Conservation (phyloP, 2,113 vertebrate genomes). For the Morone saxatilis region DNA sequence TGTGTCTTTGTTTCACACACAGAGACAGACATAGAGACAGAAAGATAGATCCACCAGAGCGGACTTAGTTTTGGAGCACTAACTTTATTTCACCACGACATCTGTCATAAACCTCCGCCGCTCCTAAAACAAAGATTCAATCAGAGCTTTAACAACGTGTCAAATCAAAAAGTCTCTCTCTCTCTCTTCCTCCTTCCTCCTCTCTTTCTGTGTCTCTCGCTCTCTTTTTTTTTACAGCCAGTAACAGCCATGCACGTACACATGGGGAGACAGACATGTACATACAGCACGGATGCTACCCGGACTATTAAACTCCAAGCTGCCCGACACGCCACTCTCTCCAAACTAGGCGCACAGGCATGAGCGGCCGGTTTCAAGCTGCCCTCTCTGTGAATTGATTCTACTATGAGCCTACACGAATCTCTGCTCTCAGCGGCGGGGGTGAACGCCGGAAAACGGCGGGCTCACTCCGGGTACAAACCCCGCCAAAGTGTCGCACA, state of each 20-base stretch:
- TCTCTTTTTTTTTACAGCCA: conserved; percentile 34
- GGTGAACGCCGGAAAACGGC: conserved; percentile 28
- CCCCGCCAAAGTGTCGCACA: neutral
- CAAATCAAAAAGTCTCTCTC: conserved; percentile 61
- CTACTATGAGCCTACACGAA: conserved; percentile 88
- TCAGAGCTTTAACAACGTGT: conserved; percentile 46
- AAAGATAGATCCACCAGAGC: conserved; percentile 35
- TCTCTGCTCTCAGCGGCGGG: conserved; percentile 64
- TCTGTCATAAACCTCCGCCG: conserved; percentile 63
- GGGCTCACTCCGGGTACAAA: neutral
- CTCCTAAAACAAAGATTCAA: conserved; percentile 66
- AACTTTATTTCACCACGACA: conserved; percentile 71
- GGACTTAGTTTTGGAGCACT: conserved; percentile 51
- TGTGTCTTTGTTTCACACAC: conserved; percentile 38
- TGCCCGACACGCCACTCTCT: conserved; percentile 85
- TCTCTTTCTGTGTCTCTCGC: neutral
- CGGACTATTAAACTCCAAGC: conserved; percentile 86
- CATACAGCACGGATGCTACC: conserved; percentile 84
- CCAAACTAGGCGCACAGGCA: conserved; percentile 82
- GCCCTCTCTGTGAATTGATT: conserved; percentile 90
- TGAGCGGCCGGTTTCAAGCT: conserved; percentile 87
- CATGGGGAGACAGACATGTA: conserved; percentile 72
- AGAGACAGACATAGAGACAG: neutral
- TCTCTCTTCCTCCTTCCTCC: neutral
- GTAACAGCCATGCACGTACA: conserved; percentile 69